phyloP scores from a whole-genome alignment of 2,113 vertebrate genomes.

The Atrichornis clamosus region DNA sequence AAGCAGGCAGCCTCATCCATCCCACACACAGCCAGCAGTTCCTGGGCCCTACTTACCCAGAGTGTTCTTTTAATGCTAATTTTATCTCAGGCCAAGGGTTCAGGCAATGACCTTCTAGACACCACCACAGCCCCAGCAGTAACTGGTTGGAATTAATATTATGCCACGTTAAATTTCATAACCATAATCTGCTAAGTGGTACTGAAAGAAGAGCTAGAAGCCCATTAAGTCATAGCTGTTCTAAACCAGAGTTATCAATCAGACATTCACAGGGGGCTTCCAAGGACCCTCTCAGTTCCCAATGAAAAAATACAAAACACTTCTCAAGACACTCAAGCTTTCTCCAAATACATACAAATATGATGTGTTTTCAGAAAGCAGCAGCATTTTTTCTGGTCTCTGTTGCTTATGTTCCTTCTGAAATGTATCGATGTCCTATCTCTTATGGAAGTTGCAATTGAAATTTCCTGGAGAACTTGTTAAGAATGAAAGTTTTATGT shows the following conservation, averaged over 20 bases:
- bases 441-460: background rate
- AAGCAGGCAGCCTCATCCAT: background rate
- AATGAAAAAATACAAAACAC: background rate
- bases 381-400: background rate
- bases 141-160: background rate
- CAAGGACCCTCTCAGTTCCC: background rate
- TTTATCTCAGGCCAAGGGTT: background rate
- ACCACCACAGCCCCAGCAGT: background rate
- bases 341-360: background rate
- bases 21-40: background rate
- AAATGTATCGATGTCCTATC: fast-evolving
- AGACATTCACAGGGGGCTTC: background rate
- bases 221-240: background rate
- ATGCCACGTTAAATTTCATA: background rate
- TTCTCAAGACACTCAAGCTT: background rate
- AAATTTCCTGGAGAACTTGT: background rate
- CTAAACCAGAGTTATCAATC: background rate
- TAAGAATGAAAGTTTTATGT: fast-evolving
- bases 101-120: background rate
- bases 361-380: background rate
- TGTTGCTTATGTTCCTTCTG: background rate
- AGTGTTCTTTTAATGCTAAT: background rate
- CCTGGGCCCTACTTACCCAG: background rate
- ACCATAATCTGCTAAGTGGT: background rate
- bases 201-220: background rate